phyloP scores from a whole-genome alignment of 2,113 vertebrate species.

The Gymnobelideus leadbeateri region DNA sequence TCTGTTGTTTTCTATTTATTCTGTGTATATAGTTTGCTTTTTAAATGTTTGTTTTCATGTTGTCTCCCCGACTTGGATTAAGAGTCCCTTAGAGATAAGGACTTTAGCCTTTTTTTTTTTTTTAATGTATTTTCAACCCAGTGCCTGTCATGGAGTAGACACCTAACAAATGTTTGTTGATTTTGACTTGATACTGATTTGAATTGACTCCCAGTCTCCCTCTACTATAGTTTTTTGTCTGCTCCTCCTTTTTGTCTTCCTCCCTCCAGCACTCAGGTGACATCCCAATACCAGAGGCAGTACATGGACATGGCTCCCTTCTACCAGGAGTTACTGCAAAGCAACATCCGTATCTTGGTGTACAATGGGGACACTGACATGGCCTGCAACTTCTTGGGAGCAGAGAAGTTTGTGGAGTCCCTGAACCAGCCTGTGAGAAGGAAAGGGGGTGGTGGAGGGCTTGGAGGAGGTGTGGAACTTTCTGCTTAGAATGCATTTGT shows the following conservation, averaged over 20 bases:
- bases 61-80: neutral
- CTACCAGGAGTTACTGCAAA: conserved; percentile 29
- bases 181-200: neutral
- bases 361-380: conserved; percentile 61
- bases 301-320: conserved; percentile 52
- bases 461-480: neutral
- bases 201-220: neutral
- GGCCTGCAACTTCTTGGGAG: conserved; percentile 68
- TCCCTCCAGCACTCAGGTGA: conserved; percentile 27
- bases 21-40: neutral
- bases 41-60: neutral
- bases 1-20: neutral
- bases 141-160: neutral
- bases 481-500: neutral
- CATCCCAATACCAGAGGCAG: conserved; percentile 24
- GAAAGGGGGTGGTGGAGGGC: neutral
- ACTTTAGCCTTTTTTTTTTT: neutral
- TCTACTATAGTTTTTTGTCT: neutral
- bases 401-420: conserved; percentile 63
- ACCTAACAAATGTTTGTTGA: neutral
- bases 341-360: conserved; percentile 49
- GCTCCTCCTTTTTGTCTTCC: neutral
- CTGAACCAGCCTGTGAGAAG: conserved; percentile 47
- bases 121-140: neutral
- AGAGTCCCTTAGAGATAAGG: neutral